Evolutionary conservation across 2,888 invertebrate genomes (phyloP).

Genomic region (Cacoxenus indagator): DNA sequence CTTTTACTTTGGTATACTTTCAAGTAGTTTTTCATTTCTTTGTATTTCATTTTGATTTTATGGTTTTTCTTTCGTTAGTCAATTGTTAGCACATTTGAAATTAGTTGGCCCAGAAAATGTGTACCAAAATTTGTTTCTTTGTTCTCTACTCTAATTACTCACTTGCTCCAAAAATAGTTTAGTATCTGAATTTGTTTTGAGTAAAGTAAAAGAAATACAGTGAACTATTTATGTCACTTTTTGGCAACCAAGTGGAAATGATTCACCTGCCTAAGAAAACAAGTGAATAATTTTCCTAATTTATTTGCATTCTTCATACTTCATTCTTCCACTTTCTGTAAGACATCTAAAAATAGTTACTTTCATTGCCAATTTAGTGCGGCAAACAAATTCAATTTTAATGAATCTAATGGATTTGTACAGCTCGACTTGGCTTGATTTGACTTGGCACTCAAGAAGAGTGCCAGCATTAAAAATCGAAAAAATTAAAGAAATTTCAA

Average conservation of each 20-base stretch:
- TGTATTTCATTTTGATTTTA: not conserved
- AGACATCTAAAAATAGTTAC: conserved; percentile 21
- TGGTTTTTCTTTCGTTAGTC: conserved; percentile 6
- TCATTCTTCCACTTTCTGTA: not conserved
- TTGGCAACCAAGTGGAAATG: conserved; percentile 5
- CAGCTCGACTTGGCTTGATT: not conserved
- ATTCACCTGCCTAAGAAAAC: not conserved
- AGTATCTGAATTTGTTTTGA: too few relatives aligned
- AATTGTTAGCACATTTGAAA: not conserved
- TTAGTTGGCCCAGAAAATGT: not conserved
- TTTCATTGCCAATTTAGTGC: too few relatives aligned
- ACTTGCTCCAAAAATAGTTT: too few relatives aligned
- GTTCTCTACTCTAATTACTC: too few relatives aligned
- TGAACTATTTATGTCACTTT: not conserved
- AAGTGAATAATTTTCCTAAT: conserved; percentile 16
- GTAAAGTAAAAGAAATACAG: not conserved
- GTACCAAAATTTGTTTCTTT: too few relatives aligned
- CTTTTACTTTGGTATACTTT: not conserved
- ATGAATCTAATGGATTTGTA: not conserved
- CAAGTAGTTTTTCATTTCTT: conserved; percentile 1
- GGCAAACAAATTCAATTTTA: not conserved
- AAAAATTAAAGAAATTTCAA: not conserved
- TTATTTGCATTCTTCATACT: conserved; percentile 10
- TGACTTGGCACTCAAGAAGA: too few relatives aligned
- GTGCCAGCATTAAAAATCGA: too few relatives aligned